Evolutionary conservation across 2,797 vertebrate genomes (phyloP).

Genomic region (Ctenosaura bakeri): DNA sequence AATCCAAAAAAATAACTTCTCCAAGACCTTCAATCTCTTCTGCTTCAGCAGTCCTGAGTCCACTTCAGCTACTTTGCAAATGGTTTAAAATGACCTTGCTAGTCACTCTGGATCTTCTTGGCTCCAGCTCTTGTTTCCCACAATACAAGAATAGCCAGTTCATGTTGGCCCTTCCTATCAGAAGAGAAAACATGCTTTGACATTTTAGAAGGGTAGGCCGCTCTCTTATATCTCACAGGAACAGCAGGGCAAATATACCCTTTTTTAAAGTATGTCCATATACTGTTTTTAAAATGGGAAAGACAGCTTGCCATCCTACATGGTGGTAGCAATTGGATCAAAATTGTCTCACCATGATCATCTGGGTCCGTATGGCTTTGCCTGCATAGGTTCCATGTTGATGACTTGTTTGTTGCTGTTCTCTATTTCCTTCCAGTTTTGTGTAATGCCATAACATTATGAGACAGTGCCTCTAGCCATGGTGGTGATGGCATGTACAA

Average conservation of each 20-base stretch:
- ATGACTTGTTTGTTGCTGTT: neutral
- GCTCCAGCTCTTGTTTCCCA: neutral
- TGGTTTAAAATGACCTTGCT: neutral
- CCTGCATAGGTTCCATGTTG: neutral
- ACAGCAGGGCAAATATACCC: neutral
- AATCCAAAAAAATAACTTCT: neutral
- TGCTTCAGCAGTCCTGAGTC: neutral
- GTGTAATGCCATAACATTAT: neutral
- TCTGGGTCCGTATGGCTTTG: neutral
- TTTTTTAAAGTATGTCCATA: neutral
- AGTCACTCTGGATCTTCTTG: neutral
- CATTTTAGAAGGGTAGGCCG: neutral
- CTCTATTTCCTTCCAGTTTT: neutral
- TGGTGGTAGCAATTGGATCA: neutral
- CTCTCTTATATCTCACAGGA: neutral
- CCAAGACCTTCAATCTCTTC: neutral
- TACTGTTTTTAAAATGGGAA: neutral
- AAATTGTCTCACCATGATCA: neutral
- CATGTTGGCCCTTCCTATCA: neutral
- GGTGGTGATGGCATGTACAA: neutral
- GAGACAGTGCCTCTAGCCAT: neutral
- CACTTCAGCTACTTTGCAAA: neutral
- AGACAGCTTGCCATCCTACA: neutral
- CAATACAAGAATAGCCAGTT: neutral
- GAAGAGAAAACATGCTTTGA: neutral